A percentile compares a stretch with the other conserved stretches of the same genome.
phyloP scores from a whole-genome alignment of 2,888 invertebrate species.

The Melanostoma mellinum region DNA sequence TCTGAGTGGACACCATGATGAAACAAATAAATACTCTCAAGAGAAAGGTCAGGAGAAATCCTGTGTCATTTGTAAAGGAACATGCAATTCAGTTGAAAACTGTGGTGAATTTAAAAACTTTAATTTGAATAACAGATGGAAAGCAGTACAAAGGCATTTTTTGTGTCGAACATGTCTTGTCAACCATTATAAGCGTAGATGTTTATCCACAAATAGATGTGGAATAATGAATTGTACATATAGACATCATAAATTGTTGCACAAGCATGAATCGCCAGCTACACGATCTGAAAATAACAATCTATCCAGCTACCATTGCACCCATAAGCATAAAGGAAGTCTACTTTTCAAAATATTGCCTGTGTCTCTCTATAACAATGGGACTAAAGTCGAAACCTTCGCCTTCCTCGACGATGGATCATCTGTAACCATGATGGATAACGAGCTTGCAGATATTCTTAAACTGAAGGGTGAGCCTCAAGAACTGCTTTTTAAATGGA shows the following conservation, averaged over 20 bases:
- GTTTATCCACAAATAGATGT: conserved; percentile 2
- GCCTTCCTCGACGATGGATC: conserved; percentile 61
- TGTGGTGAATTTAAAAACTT: not conserved
- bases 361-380: conserved; percentile 27
- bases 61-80: conserved; percentile 14
- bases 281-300: not conserved
- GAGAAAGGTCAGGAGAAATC: not conserved
- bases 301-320: not conserved
- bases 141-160: conserved; percentile 4
- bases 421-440: conserved; percentile 53
- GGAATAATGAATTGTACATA: not conserved
- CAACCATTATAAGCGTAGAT: not conserved
- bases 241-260: conserved; percentile 7
- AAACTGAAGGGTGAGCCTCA: conserved; percentile 18
- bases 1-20: conserved; percentile 6
- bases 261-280: not conserved
- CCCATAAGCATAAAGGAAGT: not conserved
- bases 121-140: conserved; percentile 4
- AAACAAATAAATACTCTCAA: not conserved
- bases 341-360: conserved; percentile 23
- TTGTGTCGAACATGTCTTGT: conserved; percentile 18
- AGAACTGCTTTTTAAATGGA: conserved; percentile 20
- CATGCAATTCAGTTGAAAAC: conserved; percentile 2
- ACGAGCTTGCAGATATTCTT: conserved; percentile 14
- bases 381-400: conserved; percentile 16